phyloP scores from a whole-genome alignment of 1,140 invertebrate species.

The Formica exsecta region DNA sequence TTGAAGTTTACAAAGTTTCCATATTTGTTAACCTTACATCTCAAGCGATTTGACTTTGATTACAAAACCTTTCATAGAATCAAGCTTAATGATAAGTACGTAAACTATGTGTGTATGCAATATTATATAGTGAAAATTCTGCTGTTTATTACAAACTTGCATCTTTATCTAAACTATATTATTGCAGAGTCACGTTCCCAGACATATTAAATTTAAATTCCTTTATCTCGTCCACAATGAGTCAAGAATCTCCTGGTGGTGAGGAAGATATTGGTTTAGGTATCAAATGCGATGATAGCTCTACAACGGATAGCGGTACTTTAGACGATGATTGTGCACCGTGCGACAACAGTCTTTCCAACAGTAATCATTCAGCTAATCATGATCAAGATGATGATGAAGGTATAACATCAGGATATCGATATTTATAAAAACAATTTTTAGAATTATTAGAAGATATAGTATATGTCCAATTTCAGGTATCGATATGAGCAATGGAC shows the following conservation, averaged over 20 bases:
- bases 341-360: conserved; percentile 81
- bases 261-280: conserved; percentile 84
- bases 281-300: conserved; percentile 89
- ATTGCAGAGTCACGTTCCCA: conserved; percentile 93
- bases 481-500: conserved; percentile 88
- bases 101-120: neutral
- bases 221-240: conserved; percentile 88
- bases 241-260: conserved; percentile 82
- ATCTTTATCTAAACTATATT: conserved; percentile 36
- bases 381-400: conserved; percentile 85
- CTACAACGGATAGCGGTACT: conserved; percentile 90
- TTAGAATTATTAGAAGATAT: neutral
- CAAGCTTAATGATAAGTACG: conserved; percentile 96
- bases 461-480: conserved; percentile 77
- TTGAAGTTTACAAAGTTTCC: conserved; percentile 96
- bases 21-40: conserved; percentile 94
- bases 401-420: conserved; percentile 73
- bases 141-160: neutral
- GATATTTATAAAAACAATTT: neutral
- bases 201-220: conserved; percentile 93
- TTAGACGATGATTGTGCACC: conserved; percentile 89
- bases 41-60: conserved; percentile 97
- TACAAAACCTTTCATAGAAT: conserved; percentile 94
- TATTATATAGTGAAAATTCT: neutral
- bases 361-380: conserved; percentile 79